Base-by-base conservation (phyloP, 1,140 invertebrate species). In the Acromyrmex echinatior region DNA sequence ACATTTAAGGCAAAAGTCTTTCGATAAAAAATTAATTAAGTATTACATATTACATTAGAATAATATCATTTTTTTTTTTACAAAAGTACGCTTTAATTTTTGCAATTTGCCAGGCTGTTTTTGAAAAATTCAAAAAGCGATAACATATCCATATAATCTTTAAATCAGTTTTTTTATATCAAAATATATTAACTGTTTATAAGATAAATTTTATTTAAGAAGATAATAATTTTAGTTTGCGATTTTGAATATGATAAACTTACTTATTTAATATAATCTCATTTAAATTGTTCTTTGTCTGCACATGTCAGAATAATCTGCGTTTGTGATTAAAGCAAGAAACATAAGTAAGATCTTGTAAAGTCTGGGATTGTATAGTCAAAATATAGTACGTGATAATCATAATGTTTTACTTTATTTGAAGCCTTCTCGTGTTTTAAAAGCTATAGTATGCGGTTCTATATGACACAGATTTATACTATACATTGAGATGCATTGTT, bases 151-250 rank as follows among this genome's bases (percentile, higher is more conserved):
- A 16, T 56, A 35, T 21, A 7, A 28, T 51, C 53, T 74, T 56
- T 56, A 14, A 73, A n/a, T 66, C 18, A 1, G 56, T 74, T 74
- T 35, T 56, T 74, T 74, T 74, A 74, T 4, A 70, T 70, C 25
- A 9, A 12, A 71, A 28, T 71, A 7, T 51, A 18, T 12, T 18
- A 49, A 74, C 2, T 56, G 4, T 73, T 73, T 2, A 28, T 18
- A 53, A 2, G 1, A 53, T 73, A 53, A 51, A 70, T 70, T 73
- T 73, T 6, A 71, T 53, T 71, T 18, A 56, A n/a, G 9, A 35
- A n/a, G 28, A 74, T 3, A 74, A 58, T 5, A 74, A 35, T 35
- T 74, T 6, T 35, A 45, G 10, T 5, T 2, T 10, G 51, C 16
- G 1, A 31, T 18, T 74, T 58, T 58, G 3, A n/a, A 14, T 35